Evolutionary conservation across 1,140 invertebrate genomes (phyloP), one percentile per base, ranked within the genome.

Genomic region (Bombus balteatus): DNA sequence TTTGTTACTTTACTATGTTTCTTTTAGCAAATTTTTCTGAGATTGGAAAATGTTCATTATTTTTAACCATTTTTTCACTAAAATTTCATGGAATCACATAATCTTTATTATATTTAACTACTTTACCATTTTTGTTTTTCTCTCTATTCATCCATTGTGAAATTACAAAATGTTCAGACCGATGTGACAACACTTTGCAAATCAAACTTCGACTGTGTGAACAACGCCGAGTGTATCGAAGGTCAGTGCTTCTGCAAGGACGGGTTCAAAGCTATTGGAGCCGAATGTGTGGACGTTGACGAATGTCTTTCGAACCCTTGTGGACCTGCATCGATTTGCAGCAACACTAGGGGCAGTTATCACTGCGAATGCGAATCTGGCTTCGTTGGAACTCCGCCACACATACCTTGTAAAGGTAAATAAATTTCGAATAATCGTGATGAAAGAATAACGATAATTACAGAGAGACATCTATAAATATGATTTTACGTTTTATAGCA

Each of bases 231-330:
- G 94, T 99, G 98, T 92, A 96, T 98, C 62, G 97, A 98, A 91
- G 97, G 97, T 77, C 98, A 98, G 92, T 99, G 99, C 94, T 98
- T 98, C 94, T 99, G 99, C 92, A 97, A 98, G 92, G 96, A 98
- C 89, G 98, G 98, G 25, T 99, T 99, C 94, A 96, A 97, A 87
- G 97, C 98, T 2, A 96, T 96, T 74, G 97, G 97, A 65, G 97
- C 98, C 1, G 96, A 97, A 83, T 98, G 98, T 91, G 95, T 97
- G 34, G 98, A 98, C 92, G 94, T 98, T 15, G 96, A 99, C 92
- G 98, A 99, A 95, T 99, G 98, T 93, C 88, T 94, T 47, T 96
- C 94, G 32, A 97, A 97, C 92, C 96, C 96, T 62, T 99, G 98
- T 92, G 99, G 99, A 78, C 96, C 96, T 15, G 97, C 97, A 92